These are phyloP conservation scores for Melieria picta DNA, from an alignment of 2,888 invertebrate genomes.

Conservation along the genomic window DNA sequence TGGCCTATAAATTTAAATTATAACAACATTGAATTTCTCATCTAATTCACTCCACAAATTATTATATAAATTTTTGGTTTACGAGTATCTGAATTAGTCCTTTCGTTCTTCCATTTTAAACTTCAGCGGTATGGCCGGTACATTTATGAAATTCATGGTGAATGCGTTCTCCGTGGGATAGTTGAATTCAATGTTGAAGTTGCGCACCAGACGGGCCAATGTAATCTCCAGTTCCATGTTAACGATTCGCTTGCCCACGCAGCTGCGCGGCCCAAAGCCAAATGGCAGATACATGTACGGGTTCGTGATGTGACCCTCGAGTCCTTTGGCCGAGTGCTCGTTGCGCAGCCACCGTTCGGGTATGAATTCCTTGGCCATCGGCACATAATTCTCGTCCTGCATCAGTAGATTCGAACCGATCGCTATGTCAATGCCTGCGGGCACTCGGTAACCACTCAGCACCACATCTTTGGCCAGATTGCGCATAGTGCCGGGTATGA, in stretches of 20 bases:
- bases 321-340: slow-evolving; percentile 35
- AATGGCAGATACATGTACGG: slow-evolving; percentile 61
- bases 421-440: slow-evolving; percentile 75
- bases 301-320: slow-evolving; percentile 47
- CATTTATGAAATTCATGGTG: slow-evolving; percentile 56
- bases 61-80: no score
- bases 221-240: slow-evolving; percentile 72
- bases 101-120: slow-evolving; percentile 59
- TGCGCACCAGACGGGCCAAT: slow-evolving; percentile 64
- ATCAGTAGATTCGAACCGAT: slow-evolving; percentile 75
- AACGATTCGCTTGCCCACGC: slow-evolving; percentile 78
- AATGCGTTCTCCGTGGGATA: slow-evolving; percentile 61
- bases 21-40: no score
- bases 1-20: no score
- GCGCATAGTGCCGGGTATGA: slow-evolving; percentile 71
- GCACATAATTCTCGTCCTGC: slow-evolving; percentile 73
- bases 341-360: slow-evolving; percentile 79
- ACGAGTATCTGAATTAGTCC: not conserved
- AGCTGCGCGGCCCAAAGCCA: slow-evolving; percentile 67
- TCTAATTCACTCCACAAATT: no score
- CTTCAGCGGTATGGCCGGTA: slow-evolving; percentile 61
- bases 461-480: slow-evolving; percentile 70
- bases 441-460: slow-evolving; percentile 73
- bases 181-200: slow-evolving; percentile 65
- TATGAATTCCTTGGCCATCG: slow-evolving; percentile 71